Evolutionary conservation across 2,113 vertebrate genomes (phyloP).

Genomic region (Cebus imitator): DNA sequence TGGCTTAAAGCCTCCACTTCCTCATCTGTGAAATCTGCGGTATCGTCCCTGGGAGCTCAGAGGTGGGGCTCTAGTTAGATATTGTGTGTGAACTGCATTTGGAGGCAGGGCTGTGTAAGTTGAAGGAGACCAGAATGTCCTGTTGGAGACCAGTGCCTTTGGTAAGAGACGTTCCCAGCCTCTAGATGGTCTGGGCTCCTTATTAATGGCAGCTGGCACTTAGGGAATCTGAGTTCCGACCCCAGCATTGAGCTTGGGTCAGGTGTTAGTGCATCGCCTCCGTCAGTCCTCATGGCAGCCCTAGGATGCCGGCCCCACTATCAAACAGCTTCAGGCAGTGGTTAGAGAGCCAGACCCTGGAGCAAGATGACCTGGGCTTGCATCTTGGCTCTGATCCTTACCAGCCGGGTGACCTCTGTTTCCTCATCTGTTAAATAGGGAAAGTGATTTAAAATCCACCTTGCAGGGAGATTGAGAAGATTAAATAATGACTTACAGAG

Average conservation of each 20-base stretch:
- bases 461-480: not conserved
- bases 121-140: not conserved
- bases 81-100: not conserved
- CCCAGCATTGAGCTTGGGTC: not conserved
- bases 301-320: not conserved
- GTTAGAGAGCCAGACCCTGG: not conserved
- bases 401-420: not conserved
- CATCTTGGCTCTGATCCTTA: not conserved
- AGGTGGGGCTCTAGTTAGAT: too few species aligned
- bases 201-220: not conserved
- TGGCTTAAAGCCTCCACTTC: too few species aligned
- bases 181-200: not conserved
- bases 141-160: not conserved
- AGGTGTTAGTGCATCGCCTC: accelerated
- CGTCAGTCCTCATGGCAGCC: too few species aligned
- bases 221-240: not conserved
- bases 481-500: not conserved
- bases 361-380: not conserved
- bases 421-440: not conserved
- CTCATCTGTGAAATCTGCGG: not conserved
- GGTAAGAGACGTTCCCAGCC: not conserved
- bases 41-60: too few species aligned
- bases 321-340: accelerated
- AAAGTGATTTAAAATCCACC: not conserved
- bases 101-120: not conserved